Evolutionary conservation across 2,888 invertebrate species (phyloP).

Genomic region (Melolontha melolontha): DNA sequence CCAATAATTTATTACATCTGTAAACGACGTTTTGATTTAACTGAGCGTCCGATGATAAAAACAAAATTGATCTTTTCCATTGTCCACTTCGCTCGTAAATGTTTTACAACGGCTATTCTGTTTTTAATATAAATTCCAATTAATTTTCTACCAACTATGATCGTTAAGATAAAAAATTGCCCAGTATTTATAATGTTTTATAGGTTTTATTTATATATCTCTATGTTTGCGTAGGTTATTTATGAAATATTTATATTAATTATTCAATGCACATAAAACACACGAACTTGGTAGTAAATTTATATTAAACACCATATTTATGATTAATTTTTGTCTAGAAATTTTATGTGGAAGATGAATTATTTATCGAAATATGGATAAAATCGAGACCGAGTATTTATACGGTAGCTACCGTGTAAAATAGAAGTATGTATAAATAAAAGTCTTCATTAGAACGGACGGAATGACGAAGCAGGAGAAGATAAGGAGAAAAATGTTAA

Average conservation of each 20-base stretch:
- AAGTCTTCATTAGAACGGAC: no score
- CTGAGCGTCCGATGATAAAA: conserved; percentile 39
- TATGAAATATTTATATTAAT: conserved; percentile 2
- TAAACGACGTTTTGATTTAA: conserved; percentile 52
- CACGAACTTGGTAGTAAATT: no score
- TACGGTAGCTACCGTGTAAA: no score
- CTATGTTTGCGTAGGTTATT: not conserved
- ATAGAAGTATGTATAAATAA: no score
- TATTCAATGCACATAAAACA: no score
- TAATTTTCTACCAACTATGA: conserved; percentile 32
- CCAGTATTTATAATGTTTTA: not conserved
- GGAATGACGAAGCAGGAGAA: no score
- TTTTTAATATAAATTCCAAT: conserved; percentile 43
- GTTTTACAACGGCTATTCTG: conserved; percentile 49
- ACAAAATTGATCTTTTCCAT: conserved; percentile 47
- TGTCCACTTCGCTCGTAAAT: conserved; percentile 43
- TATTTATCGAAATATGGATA: no score
- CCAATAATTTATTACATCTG: conserved; percentile 51
- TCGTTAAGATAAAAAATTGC: conserved; percentile 39
- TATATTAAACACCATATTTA: no score
- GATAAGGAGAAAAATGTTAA: no score
- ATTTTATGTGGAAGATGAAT: no score
- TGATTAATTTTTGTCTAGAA: no score
- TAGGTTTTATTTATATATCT: conserved; percentile 3
- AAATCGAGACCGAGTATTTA: no score